Percentiles rank a stretch among this genome's conserved stretches.
These are phyloP conservation scores for Peromyscus polionotus DNA, from an alignment of 2,113 vertebrate genomes.

Conservation along the genomic window DNA sequence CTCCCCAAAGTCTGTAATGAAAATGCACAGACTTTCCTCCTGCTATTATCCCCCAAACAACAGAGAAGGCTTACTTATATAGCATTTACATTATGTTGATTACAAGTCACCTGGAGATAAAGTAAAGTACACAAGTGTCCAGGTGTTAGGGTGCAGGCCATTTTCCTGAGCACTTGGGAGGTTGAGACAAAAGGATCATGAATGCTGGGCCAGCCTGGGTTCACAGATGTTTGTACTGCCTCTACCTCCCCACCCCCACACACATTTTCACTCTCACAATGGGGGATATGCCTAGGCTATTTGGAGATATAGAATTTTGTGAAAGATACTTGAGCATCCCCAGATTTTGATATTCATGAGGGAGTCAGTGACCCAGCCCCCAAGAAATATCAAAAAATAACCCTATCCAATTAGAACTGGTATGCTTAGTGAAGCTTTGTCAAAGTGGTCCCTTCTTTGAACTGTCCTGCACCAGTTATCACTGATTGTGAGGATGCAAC, in stretches of 20 bases:
- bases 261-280: not conserved
- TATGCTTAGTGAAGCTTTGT: not conserved
- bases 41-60: not conserved
- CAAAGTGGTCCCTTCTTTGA: not conserved
- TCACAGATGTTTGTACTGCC: not conserved
- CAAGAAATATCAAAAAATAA: too few species aligned
- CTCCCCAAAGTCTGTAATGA: not conserved
- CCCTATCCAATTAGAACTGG: not conserved
- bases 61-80: not conserved
- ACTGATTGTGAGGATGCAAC: not conserved
- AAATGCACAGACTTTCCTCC: not conserved
- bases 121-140: not conserved
- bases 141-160: not conserved
- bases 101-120: not conserved
- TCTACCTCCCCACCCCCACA: fast-evolving
- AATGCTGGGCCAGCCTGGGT: not conserved
- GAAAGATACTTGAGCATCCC: not conserved
- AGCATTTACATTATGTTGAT: not conserved
- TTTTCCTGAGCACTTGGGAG: not conserved
- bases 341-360: not conserved
- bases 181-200: not conserved
- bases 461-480: not conserved
- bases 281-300: not conserved
- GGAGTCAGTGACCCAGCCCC: not conserved
- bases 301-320: not conserved